These are phyloP conservation scores for Hippocampus guttulatus DNA, from an alignment of 2,113 vertebrate species.

Conservation along the genomic window DNA sequence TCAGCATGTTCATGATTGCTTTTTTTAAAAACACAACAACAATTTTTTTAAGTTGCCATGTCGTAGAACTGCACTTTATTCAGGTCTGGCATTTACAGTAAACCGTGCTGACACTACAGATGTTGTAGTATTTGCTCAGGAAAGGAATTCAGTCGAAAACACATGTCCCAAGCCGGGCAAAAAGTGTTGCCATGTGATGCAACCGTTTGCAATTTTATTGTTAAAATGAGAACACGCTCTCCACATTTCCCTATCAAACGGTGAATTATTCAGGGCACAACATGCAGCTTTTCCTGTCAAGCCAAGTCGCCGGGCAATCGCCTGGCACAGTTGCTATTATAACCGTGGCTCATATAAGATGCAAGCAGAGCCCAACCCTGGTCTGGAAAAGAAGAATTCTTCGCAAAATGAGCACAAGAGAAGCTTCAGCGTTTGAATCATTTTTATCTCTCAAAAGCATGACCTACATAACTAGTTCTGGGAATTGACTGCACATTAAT, in stretches of 20 bases:
- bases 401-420: constrained; percentile 1
- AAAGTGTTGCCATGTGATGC: constrained; percentile 42
- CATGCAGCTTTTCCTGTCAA: constrained; percentile 36
- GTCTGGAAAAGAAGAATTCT: constrained; percentile 5
- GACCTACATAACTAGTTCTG: constrained; percentile 44
- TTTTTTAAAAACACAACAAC: too few species aligned
- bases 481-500: constrained; percentile 24
- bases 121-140: constrained; percentile 4
- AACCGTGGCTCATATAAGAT: constrained; percentile 8
- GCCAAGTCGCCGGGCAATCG: constrained; percentile 13
- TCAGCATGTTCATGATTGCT: neutral
- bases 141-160: neutral
- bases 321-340: constrained; percentile 22
- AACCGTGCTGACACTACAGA: neutral
- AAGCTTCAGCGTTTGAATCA: constrained; percentile 30
- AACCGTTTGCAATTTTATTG: constrained; percentile 55
- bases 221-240: constrained; percentile 39
- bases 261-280: constrained; percentile 42
- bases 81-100: neutral
- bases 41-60: neutral
- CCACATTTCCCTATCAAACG: constrained; percentile 23
- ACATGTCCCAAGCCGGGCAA: constrained; percentile 12
- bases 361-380: constrained; percentile 1
- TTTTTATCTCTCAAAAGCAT: constrained; percentile 26
- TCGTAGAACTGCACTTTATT: neutral